phyloP scores from a whole-genome alignment of 2,888 invertebrate species.

The Lasioglossum vierecki region DNA sequence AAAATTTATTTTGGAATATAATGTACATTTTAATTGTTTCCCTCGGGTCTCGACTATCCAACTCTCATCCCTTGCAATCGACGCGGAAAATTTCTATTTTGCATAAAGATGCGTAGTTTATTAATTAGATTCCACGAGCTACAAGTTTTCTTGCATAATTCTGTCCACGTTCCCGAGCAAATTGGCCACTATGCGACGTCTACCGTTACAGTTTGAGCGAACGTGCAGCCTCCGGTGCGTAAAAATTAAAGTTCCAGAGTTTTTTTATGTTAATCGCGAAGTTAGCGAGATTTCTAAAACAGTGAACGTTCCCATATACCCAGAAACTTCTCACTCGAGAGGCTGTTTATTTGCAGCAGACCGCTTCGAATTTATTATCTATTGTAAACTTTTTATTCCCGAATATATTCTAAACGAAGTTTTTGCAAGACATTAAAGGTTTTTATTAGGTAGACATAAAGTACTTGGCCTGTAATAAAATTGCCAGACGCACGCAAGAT shows the following conservation, averaged over 20 bases:
- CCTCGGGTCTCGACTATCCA: not conserved
- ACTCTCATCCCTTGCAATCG: not conserved
- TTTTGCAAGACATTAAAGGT: not conserved
- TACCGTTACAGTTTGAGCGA: not conserved
- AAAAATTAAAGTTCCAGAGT: not conserved
- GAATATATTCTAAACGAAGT: slow-evolving; percentile 3
- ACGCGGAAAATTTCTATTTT: not conserved
- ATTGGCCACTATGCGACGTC: not conserved
- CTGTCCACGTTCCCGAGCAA: not conserved
- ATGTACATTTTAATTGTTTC: too few species aligned
- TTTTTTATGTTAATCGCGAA: not conserved
- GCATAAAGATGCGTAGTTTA: not conserved
- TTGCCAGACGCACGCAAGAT: not conserved
- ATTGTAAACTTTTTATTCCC: not conserved
- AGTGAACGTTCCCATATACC: not conserved
- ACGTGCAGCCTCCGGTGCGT: not conserved
- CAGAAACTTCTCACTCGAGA: not conserved
- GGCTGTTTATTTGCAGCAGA: not conserved
- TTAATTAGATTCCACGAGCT: not conserved
- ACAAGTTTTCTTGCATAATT: not conserved
- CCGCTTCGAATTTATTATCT: not conserved
- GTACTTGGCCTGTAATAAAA: not conserved
- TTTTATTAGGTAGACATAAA: not conserved
- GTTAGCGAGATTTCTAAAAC: not conserved
- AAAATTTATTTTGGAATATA: too few species aligned